These are phyloP conservation scores for Eupeodes latifasciatus DNA, from an alignment of 2,888 invertebrate species.

Conservation along the genomic window DNA sequence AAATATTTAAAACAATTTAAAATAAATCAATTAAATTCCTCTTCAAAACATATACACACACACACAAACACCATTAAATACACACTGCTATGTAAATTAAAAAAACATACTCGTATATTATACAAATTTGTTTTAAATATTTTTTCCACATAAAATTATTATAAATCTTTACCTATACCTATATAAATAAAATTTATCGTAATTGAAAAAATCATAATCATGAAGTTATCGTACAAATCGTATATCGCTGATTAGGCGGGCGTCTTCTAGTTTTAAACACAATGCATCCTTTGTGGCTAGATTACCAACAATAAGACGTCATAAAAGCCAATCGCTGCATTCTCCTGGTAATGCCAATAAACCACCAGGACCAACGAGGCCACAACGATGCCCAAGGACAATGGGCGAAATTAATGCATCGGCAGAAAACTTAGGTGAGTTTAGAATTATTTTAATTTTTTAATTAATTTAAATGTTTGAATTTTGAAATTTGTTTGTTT, in stretches of 20 bases:
- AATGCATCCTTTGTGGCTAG: slow-evolving; percentile 96
- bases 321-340: slow-evolving; percentile 91
- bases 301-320: slow-evolving; percentile 93
- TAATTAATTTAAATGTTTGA: slow-evolving; percentile 41
- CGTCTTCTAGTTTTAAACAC: slow-evolving; percentile 94
- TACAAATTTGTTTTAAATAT: slow-evolving; percentile 12
- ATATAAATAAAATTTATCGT: not conserved
- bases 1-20: not conserved
- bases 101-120: not conserved
- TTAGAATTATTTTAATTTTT: slow-evolving; percentile 47
- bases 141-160: slow-evolving; percentile 66
- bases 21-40: slow-evolving; percentile 17
- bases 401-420: slow-evolving; percentile 90
- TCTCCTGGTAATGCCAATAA: slow-evolving; percentile 86
- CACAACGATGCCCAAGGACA: slow-evolving; percentile 86
- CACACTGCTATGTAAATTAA: slow-evolving; percentile 39
- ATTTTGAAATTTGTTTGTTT: slow-evolving; percentile 40
- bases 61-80: slow-evolving; percentile 18
- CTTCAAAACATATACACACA: slow-evolving; percentile 34
- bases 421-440: slow-evolving; percentile 90
- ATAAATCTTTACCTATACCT: slow-evolving; percentile 25
- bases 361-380: slow-evolving; percentile 79
- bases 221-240: slow-evolving; percentile 80
- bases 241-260: slow-evolving; percentile 86
- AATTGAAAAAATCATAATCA: slow-evolving; percentile 58